These are phyloP conservation scores for Deroplatys truncata DNA, from an alignment of 2,888 invertebrate species.

Conservation along the genomic window DNA sequence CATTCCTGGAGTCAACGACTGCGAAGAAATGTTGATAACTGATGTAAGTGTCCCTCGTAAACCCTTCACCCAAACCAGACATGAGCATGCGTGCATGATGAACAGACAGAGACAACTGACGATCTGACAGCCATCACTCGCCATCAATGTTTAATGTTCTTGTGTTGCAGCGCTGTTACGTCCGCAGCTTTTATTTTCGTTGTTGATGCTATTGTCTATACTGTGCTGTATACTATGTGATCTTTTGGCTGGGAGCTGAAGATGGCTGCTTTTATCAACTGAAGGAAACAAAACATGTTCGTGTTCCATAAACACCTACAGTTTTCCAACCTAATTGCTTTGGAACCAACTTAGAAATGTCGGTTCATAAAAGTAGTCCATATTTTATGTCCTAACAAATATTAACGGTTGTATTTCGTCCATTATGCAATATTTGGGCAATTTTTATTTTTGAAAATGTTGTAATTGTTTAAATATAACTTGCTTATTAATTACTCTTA, in stretches of 20 bases:
- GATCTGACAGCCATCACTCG: background rate
- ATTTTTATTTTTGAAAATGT: too few species aligned
- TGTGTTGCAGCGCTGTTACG: background rate
- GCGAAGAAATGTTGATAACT: constrained; percentile 78
- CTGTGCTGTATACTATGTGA: background rate
- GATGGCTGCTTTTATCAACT: background rate
- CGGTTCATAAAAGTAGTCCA: too few species aligned
- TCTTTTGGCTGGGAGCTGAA: background rate
- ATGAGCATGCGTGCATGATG: background rate
- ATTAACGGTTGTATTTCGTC: too few species aligned
- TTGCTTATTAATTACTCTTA: too few species aligned
- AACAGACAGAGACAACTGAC: background rate
- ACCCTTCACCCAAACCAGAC: too few species aligned
- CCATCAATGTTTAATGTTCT: background rate
- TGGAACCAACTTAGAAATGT: too few species aligned
- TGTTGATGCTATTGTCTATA: background rate
- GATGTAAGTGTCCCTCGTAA: constrained; percentile 67
- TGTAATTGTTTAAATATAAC: too few species aligned
- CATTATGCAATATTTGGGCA: too few species aligned
- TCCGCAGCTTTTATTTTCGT: background rate
- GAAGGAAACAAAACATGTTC: too few species aligned
- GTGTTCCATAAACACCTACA: too few species aligned
- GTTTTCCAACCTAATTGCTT: too few species aligned
- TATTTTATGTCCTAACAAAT: too few species aligned
- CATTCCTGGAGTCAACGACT: constrained; percentile 94